Base-by-base conservation (phyloP, 2,888 invertebrate genomes). In the Molanna angustata region DNA sequence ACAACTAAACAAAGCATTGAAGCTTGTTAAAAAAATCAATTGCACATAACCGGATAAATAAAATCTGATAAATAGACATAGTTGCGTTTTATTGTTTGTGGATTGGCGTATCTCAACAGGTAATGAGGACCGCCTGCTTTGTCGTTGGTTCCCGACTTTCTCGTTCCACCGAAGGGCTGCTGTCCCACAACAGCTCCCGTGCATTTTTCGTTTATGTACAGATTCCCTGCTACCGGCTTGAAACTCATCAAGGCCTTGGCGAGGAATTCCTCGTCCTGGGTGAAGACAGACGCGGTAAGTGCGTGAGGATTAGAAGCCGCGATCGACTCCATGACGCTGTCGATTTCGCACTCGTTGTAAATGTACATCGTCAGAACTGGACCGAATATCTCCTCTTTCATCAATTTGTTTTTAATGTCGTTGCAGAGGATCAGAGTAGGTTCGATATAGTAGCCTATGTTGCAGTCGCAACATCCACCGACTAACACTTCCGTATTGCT, bases 161-260 rank as follows among this genome's bases (percentile, higher is more conserved):
- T 83, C 11, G 93, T 88, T 21, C 99, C 99, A 42, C 99, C 99
- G 68, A 99, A 99, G 0, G 99, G 99, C 70, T 99, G 99, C 69
- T 99, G 98, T 0, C 95, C 97, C 4, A 99, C 98, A 19, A 99
- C 92, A 4, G 98, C 93, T 1, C 99, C 99, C 0, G 99, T 99
- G 0, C 93, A 95, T 72, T 98, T 98, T 70, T 98, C 98, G 65
- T 99, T 99, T 46, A 99, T 80, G 69, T 99, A 99, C 73, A 98
- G 94, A 73, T 99, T 99, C 32, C 99, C 99, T 18, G 96, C 93
- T 0, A 93, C 83, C 76, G 89, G 87, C 67, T 90, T 90, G 42
- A 99, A 80, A 56, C 84, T 82, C 49, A 94, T 90, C 0, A 88
- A 68, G 13, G 94, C 93, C 16, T 75, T 72, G 57, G 76, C 78